Base-by-base conservation (phyloP, 2,797 vertebrate genomes). In the Serranus cabrilla region DNA sequence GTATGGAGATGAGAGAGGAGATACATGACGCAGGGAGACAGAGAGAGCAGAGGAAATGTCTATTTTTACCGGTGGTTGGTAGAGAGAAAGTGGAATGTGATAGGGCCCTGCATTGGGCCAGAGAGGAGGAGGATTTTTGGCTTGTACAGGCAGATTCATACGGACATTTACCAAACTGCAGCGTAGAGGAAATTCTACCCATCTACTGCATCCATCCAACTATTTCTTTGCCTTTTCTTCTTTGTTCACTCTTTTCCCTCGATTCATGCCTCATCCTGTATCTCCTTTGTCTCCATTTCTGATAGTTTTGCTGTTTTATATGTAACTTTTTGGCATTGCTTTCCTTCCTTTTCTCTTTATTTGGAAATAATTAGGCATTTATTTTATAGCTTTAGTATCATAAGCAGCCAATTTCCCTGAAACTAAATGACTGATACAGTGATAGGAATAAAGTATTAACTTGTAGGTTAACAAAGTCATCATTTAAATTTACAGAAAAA, bases 1-100 rank as follows among this genome's bases (percentile, higher is more conserved):
- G 56, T 68, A 81, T 51, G 76, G 65, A 78, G 57, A 81, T 71
- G 74, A 78, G 71, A 91, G 75, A 84, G 65, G 50, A 83, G 81
- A 89, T 76, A 73, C 64, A 75, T 50, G 62, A 81, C 23, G 55
- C 66, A 61, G 23, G 27, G 55, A 73, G 74, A 78, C 13, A 51
- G 70, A 52, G 45, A 72, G 76, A 65, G 67, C 70, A 27, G 31
- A 79, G 71, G 70, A 85, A 88, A 80, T 50, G 79, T 89, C 90
- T 94, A 92, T 93, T 92, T 93, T 93, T 91, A 90, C 68, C 78
- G 5, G 60, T 56, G 57, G 70, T 74, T 74, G 52, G 65, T 76
- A 40, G 51, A 81, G 82, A 76, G 80, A 57, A 63, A 52, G 64
- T 71, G 85, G 76, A 89, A 91, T 77, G 64, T 78, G 91, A 89